Base-by-base conservation (phyloP, 1,140 invertebrate species). In the Penaeus chinensis region DNA sequence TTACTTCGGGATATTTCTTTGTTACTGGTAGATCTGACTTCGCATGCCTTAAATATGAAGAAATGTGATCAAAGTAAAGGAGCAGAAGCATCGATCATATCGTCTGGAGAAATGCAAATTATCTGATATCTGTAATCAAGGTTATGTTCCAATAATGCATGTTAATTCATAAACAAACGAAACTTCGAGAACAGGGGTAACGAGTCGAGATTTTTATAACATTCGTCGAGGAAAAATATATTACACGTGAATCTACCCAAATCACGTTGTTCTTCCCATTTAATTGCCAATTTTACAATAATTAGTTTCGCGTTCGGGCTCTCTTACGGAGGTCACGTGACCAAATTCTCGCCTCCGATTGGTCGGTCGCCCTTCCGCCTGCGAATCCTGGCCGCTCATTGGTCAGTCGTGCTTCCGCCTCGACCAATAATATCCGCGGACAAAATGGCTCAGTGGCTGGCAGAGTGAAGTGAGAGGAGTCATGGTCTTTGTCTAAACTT, bases 381-480 rank as follows among this genome's bases (percentile, higher is more conserved):
- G 69, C 47, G 82, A 82, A 79, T 82, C 76, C 77, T 77, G 69
- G 24, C 24, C 37, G 69, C 69, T 74, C 7, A 87, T 87, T 87
- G 85, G 85, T 66, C 13, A 60, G 69, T 47, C 54, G 32, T 10
- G 69, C 85, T 87, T 87, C 85, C 85, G 85, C 85, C 85, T 82
- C 24, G 24, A 37, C 69, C 37, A 24, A 74, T 74, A 32, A 82
- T 83, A 87, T 77, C 54, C 27, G 80, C 80, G 79, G 27, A 65
- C 82, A 79, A 87, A 87, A 87, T 87, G 85, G 85, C 71, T 87
- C 85, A 87, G 85, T 87, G 83, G 85, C 85, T 87, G 84, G 32
- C 62, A 87, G 77, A 54, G 80, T 82, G 85, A 54, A 42, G 85
- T 60, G 71, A 82, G 85, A 61, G 85, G 69, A 76, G 85, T 47